Evolutionary conservation across 2,888 invertebrate species (phyloP).

Genomic region (Drosophila affinis): DNA sequence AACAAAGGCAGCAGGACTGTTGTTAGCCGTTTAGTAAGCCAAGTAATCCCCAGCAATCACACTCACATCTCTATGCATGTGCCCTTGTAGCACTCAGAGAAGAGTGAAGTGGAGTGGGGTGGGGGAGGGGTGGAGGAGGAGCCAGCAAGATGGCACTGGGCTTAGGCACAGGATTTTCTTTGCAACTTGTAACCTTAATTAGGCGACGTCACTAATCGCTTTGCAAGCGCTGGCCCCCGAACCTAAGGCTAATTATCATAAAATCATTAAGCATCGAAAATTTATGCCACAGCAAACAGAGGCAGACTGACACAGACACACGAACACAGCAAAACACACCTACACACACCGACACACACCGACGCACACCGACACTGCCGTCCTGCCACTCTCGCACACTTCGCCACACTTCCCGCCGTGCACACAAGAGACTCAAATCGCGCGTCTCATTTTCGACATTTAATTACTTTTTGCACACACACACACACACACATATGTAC

Average conservation of each 20-base stretch:
- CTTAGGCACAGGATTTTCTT: constrained; percentile 25
- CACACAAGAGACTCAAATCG: constrained; percentile 56
- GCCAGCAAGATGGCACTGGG: background rate
- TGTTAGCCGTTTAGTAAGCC: background rate
- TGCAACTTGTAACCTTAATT: constrained; percentile 66
- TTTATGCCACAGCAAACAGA: constrained; percentile 29
- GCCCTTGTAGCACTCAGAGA: background rate
- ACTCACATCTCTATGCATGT: background rate
- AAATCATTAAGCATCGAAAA: constrained; percentile 74
- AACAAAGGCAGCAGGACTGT: no score
- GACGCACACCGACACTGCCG: background rate
- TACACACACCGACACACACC: no score
- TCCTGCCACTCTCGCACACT: background rate
- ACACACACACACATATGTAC: constrained; percentile 11
- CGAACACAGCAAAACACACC: constrained; percentile 3
- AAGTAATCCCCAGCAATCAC: background rate
- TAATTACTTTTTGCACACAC: constrained; percentile 71
- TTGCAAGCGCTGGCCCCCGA: constrained; percentile 61
- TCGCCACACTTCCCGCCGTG: background rate
- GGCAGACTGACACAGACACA: background rate
- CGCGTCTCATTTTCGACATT: constrained; percentile 74
- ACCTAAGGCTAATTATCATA: constrained; percentile 76
- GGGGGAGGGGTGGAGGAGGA: no score
- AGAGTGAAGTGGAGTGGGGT: background rate
- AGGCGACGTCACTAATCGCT: constrained; percentile 70